Conservation (phyloP, 1,140 invertebrate genomes). For the Hydropsyche tenuis region DNA sequence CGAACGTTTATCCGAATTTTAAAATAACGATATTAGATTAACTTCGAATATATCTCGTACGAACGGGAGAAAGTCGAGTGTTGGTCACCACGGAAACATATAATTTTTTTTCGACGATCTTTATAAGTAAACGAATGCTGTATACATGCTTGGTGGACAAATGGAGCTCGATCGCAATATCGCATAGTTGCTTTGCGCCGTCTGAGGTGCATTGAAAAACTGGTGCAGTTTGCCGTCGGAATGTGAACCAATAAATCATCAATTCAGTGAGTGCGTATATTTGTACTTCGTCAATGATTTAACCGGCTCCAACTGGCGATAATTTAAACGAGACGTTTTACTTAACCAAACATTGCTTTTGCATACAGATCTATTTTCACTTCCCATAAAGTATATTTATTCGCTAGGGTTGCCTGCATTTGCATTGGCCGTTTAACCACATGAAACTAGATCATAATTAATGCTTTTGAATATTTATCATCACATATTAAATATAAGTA, state of each 20-base stretch:
- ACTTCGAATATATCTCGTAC: too few species aligned
- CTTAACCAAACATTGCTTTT: slow-evolving; percentile 27
- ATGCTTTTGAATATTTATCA: too few species aligned
- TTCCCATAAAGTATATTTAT: slow-evolving; percentile 17
- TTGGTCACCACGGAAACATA: too few species aligned
- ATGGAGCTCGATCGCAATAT: slow-evolving; percentile 19
- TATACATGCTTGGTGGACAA: not conserved
- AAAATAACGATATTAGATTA: not conserved
- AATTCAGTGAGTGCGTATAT: slow-evolving; percentile 32
- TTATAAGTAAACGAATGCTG: too few species aligned
- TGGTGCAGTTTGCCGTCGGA: slow-evolving; percentile 41
- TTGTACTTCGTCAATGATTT: slow-evolving; percentile 15
- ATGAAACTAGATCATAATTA: too few species aligned
- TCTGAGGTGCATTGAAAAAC: slow-evolving; percentile 35
- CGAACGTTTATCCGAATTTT: slow-evolving; percentile 4
- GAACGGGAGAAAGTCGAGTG: too few species aligned
- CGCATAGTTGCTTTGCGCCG: slow-evolving; percentile 15
- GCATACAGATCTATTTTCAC: slow-evolving; percentile 24
- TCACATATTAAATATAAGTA: too few species aligned
- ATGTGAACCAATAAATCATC: slow-evolving; percentile 49
- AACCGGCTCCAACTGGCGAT: slow-evolving; percentile 15
- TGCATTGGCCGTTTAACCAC: too few species aligned
- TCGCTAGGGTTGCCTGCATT: not conserved
- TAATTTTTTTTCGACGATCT: too few species aligned
- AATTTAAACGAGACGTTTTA: slow-evolving; percentile 23